Evolutionary conservation across 2,888 invertebrate genomes (phyloP).

Genomic region (Hypomecis punctinalis): DNA sequence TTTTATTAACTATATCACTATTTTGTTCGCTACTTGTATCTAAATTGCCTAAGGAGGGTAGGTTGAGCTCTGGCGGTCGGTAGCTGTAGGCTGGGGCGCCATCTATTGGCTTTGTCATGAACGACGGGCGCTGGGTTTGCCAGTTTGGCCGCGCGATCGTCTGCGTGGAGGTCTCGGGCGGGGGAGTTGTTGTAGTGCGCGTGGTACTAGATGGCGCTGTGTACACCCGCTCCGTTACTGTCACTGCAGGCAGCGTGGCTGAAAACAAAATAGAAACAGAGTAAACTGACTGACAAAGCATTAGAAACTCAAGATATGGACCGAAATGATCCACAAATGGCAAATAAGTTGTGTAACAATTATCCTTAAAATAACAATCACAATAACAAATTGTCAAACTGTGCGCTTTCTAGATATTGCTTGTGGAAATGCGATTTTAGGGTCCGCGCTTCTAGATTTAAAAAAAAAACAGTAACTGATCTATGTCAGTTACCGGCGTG

Average conservation of each 20-base stretch:
- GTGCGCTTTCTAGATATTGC: too few relatives aligned
- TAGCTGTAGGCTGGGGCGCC: constrained; percentile 78
- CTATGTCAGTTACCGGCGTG: too few relatives aligned
- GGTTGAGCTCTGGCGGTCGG: constrained; percentile 77
- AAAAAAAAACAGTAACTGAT: too few relatives aligned
- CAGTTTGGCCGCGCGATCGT: constrained; percentile 66
- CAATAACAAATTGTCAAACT: too few relatives aligned
- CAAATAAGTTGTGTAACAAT: too few relatives aligned
- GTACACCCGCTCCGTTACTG: constrained; percentile 69
- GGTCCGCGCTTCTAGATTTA: too few relatives aligned
- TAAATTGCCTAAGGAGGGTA: constrained; percentile 78
- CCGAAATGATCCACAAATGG: too few relatives aligned
- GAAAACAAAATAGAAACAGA: constrained; percentile 50
- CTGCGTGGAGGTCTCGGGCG: constrained; percentile 65
- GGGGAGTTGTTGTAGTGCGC: constrained; percentile 56
- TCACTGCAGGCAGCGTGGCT: constrained; percentile 66
- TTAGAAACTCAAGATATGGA: not conserved
- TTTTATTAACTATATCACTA: constrained; percentile 85
- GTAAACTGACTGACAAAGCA: too few relatives aligned
- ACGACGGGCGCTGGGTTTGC: constrained; percentile 80
- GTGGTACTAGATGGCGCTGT: constrained; percentile 73
- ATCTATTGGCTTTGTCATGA: constrained; percentile 83
- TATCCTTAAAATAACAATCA: too few relatives aligned
- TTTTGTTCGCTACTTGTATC: constrained; percentile 82
- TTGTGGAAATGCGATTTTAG: too few relatives aligned